Percentiles rank a stretch among this genome's conserved stretches.
Evolutionary conservation across 2,888 invertebrate species (phyloP).

Genomic region (Allolobophora icterica): DNA sequence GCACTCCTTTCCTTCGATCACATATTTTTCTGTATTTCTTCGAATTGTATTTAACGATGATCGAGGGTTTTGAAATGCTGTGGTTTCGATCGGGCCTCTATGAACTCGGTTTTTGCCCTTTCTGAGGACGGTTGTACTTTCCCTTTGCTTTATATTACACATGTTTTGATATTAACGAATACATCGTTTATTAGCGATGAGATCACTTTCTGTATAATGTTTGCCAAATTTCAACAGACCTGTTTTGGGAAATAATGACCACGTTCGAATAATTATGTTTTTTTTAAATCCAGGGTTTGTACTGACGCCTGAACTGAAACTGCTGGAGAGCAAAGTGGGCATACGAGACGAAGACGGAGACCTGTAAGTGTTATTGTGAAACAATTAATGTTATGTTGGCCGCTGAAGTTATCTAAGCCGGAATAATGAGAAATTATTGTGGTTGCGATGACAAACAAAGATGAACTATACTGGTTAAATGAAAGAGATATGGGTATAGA

Average conservation of each 20-base stretch:
- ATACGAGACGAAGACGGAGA: slow-evolving; percentile 13
- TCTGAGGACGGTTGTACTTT: background rate
- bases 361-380: background rate
- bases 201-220: background rate
- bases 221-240: background rate
- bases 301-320: slow-evolving; percentile 11
- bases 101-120: background rate
- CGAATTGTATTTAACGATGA: background rate
- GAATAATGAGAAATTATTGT: background rate
- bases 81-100: background rate
- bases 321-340: slow-evolving; percentile 14
- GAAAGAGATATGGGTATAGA: background rate
- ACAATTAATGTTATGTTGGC: background rate
- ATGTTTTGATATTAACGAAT: background rate
- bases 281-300: background rate
- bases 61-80: background rate
- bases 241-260: background rate
- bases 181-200: background rate
- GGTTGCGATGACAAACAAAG: background rate
- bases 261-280: background rate
- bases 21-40: background rate
- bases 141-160: background rate
- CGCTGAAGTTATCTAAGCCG: background rate
- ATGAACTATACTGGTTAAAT: background rate
- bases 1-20: background rate